These are phyloP conservation scores for Megalops cyprinoides DNA, from an alignment of 2,797 vertebrate species.

Conservation along the genomic window DNA sequence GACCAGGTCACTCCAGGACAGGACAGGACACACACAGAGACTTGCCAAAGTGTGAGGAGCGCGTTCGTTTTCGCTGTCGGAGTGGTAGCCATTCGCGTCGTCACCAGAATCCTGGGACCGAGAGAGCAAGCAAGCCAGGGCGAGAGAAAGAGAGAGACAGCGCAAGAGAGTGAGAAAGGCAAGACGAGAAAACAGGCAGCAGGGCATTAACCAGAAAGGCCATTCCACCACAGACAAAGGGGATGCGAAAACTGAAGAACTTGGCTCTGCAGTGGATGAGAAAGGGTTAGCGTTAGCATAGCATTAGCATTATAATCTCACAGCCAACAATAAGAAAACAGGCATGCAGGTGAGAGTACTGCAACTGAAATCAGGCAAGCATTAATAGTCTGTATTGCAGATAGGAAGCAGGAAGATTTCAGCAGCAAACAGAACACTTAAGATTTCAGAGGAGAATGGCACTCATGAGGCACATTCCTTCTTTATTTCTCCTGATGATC, in stretches of 20 bases:
- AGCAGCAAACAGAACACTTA: neutral
- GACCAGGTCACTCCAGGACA: neutral
- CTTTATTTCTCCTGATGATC: neutral
- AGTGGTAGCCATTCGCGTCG: conserved; percentile 83
- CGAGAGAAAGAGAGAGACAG: conserved; percentile 70
- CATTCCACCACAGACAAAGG: neutral
- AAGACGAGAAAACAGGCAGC: neutral
- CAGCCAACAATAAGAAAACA: neutral
- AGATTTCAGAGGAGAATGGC: neutral
- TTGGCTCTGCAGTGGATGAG: neutral
- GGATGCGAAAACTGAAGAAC: neutral
- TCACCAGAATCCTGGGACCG: conserved; percentile 87
- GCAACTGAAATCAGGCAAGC: neutral
- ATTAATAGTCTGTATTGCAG: neutral
- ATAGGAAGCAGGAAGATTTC: neutral
- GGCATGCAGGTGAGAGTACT: neutral
- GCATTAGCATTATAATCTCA: neutral
- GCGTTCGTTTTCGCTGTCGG: conserved; percentile 85
- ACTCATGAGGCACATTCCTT: neutral
- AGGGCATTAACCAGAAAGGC: conserved; percentile 14
- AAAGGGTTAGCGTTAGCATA: conserved; percentile 3
- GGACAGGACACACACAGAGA: conserved; percentile 58
- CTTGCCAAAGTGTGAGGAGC: conserved; percentile 80
- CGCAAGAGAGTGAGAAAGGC: conserved; percentile 48
- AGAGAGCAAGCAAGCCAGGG: conserved; percentile 64